Base-by-base conservation (phyloP, 1,140 invertebrate species). In the Drosophila seguyi region DNA sequence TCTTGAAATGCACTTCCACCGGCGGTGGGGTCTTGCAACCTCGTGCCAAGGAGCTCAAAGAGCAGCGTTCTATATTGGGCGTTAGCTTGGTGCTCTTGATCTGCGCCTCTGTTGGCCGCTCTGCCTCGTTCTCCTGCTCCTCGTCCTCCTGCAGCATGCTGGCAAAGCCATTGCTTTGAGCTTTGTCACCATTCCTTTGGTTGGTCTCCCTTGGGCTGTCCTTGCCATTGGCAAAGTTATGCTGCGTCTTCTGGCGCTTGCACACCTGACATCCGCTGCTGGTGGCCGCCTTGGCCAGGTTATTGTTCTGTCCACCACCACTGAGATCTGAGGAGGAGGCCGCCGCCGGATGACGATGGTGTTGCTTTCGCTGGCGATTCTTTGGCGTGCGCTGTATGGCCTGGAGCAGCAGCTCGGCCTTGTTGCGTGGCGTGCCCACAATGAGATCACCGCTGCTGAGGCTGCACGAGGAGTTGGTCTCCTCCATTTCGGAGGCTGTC, bases 361-460 rank as follows among this genome's bases (percentile, higher is more conserved):
- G 48, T 3, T 66, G 50, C 42, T 45, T 79, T 13, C 60, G 58
- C 60, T 66, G 73, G 4, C 63, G 77, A 39, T 72, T 88, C 77
- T 92, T 90, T 75, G 92, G 92, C 58, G 92, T 93, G 7, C 92
- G 82, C 61, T 93, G 92, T 67, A 93, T 93, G 74, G 92, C 92
- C 67, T 93, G 92, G 1, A 93, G 74, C 34, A 93, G 74, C 27
- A 92, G 52, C 61, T 93, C 92, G 36, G 82, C 92, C 41, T 92
- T 92, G 69, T 85, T 92, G 42, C 90, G 78, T 20, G 92, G 92
- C 36, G 88, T 87, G 58, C 86, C 85, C 75, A 91, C 91, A 50
- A 90, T 87, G 69, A 90, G 81, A 81, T 80, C 85, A 56, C 71
- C 74, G 61, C 86, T 92, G 58, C 86, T 85, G 27, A 91, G 47